Evolutionary conservation across 1,140 invertebrate species (phyloP), one percentile per base, ranked within the genome.

Genomic region (Drosophila aff.): DNA sequence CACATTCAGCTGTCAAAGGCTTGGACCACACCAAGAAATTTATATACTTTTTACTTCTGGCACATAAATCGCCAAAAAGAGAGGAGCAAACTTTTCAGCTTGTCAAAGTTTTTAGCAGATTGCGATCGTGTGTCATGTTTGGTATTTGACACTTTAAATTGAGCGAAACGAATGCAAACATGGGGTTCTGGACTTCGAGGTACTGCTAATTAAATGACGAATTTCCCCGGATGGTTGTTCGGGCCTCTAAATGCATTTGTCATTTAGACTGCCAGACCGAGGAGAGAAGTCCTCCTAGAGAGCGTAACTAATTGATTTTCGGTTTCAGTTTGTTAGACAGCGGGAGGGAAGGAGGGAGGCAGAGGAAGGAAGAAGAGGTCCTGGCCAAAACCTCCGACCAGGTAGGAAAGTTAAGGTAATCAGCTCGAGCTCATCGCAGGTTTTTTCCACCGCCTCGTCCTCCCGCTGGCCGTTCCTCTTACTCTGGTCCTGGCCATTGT

Each of bases 271-370:
- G 43, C 43, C 68, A 71, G 69, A 72, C 47, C 47, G 60, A 46
- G 55, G 65, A 53, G 55, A 38, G 60, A 59, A 50, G 59, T 69
- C 50, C 47, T 84, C 59, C 44, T 43, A 59, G 81, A 64, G 69
- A 84, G 89, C 89, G 76, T 75, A 76, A 62, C 89, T 89, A 91
- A 91, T 91, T 91, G 89, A 91, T 91, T 91, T 89, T 80, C 83
- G 71, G 81, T 62, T 64, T 33, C 31, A 60, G 59, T 44, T 66
- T 50, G 66, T 49, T 55, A 68, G 73, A 58, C 68, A 87, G 74
- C 66, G 55, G 71, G 71, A 44, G 71, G 21, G 52, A 3, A n/a
- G 33, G 10, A 16, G 49, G 28, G 49, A 31, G 38, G 67, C 50
- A 61, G 33, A 44, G 61, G 65, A 46, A 44, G 65, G 46, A 61